phyloP scores from a whole-genome alignment of 2,113 vertebrate species.

The Monopterus albus region DNA sequence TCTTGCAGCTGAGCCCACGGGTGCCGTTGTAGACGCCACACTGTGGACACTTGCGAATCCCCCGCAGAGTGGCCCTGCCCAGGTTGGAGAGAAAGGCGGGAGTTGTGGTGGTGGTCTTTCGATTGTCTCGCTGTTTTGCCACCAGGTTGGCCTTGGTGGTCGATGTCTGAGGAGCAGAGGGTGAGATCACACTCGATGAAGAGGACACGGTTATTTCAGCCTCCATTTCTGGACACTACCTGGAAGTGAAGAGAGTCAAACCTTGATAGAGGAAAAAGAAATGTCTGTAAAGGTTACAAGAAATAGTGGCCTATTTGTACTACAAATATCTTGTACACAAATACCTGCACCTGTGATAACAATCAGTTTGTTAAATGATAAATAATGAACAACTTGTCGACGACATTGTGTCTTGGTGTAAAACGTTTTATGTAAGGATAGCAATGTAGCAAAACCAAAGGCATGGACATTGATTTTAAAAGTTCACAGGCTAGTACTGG shows the following conservation, averaged over 20 bases:
- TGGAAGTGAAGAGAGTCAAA: background rate
- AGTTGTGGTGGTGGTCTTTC: slow-evolving; percentile 73
- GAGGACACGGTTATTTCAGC: slow-evolving; percentile 45
- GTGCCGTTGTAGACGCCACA: slow-evolving; percentile 95
- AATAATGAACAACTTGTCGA: too few relatives aligned
- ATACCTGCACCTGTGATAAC: too few relatives aligned
- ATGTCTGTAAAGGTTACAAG: background rate
- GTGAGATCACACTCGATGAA: slow-evolving; percentile 21
- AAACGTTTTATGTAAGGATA: too few relatives aligned
- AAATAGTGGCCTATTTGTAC: background rate
- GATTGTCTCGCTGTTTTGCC: slow-evolving; percentile 65
- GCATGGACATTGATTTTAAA: too few relatives aligned
- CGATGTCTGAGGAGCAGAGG: slow-evolving; percentile 14
- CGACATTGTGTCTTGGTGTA: too few relatives aligned
- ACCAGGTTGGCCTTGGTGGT: slow-evolving; percentile 33
- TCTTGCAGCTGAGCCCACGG: slow-evolving; percentile 94
- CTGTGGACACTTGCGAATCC: slow-evolving; percentile 90
- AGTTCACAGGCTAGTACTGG: too few relatives aligned
- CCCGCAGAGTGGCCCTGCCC: slow-evolving; percentile 90
- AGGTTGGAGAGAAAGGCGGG: slow-evolving; percentile 91
- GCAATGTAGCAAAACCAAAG: too few relatives aligned
- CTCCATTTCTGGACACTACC: slow-evolving; percentile 52
- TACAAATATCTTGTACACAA: too few relatives aligned
- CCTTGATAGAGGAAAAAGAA: background rate
- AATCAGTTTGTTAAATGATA: too few relatives aligned